Base-by-base conservation (phyloP, 2,797 vertebrate species). In the Sandelia bainsii region DNA sequence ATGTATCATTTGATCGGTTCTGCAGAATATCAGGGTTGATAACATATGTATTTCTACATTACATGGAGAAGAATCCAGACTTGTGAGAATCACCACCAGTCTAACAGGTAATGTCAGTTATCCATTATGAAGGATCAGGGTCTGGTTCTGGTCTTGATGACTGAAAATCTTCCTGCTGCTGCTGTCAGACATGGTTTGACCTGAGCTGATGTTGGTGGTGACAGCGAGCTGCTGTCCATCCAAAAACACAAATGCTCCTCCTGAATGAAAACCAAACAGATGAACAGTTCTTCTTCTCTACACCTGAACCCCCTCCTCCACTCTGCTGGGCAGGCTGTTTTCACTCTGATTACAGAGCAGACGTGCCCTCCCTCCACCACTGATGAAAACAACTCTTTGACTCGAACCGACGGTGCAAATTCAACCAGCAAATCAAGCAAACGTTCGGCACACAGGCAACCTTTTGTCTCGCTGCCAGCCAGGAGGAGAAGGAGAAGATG, bases 311-410 rank as follows among this genome's bases (percentile, higher is more conserved):
- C n/a, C 39, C n/a, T 34, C 39, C 12, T 54, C 40, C 49, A 59
- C 53, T 44, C 40, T 17, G 16, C n/a, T n/a, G n/a, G n/a, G n/a
- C n/a, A n/a, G n/a, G n/a, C 37, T 63, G 34, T 57, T 57, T 25
- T 37, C 14, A 8, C 54, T 40, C 46, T 60, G 49, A 68, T 63
- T 44, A 62, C 62, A 62, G 66, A 27, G 45, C 51, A 45, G 62
- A 53, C 67, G 9, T 49, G 65, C 61, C 57, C 79, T 51, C 27
- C 62, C 48, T 57, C 50, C 44, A 3, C 51, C 49, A 5, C 59
- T 14, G 39, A 77, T 80, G 69, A 77, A 68, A 80, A 74, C 81
- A 69, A 45, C 23, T 63, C 69, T 83, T 83, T 77, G 66, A 77
- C 70, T 74, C 29, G 11, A 83, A 61, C 53, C 45, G 5, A 46